Conservation (phyloP, 2,888 invertebrate genomes). For the Ceramica pisi region DNA sequence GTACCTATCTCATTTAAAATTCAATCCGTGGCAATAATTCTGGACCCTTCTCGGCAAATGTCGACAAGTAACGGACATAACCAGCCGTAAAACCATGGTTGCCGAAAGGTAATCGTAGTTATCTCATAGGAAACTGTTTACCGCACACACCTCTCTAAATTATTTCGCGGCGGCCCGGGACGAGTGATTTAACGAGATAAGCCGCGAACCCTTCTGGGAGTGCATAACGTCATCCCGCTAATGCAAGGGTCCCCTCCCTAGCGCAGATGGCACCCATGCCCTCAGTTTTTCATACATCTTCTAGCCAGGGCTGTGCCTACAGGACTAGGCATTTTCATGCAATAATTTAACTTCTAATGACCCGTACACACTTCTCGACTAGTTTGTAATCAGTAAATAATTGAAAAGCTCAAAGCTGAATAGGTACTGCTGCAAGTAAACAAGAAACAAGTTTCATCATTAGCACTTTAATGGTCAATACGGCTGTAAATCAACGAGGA, state of each 20-base stretch:
- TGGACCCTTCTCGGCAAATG: slow-evolving; percentile 61
- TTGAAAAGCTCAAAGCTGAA: slow-evolving; percentile 16
- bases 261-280: slow-evolving; percentile 88
- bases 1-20: slow-evolving; percentile 62
- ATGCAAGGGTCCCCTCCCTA: slow-evolving; percentile 87
- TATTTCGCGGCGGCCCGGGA: slow-evolving; percentile 75
- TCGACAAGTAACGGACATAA: slow-evolving; percentile 67
- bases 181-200: slow-evolving; percentile 87
- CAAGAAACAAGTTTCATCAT: slow-evolving; percentile 50
- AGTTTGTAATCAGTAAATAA: neutral
- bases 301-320: slow-evolving; percentile 71
- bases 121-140: slow-evolving; percentile 80
- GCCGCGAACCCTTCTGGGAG: slow-evolving; percentile 86
- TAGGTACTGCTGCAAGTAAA: slow-evolving; percentile 11
- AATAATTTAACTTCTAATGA: neutral
- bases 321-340: slow-evolving; percentile 1
- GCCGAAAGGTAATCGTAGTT: slow-evolving; percentile 72
- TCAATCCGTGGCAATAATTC: slow-evolving; percentile 65
- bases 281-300: slow-evolving; percentile 85
- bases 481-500: slow-evolving; percentile 54
- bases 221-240: slow-evolving; percentile 90
- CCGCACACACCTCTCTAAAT: slow-evolving; percentile 78
- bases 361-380: neutral
- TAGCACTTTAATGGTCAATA: slow-evolving; percentile 41
- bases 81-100: slow-evolving; percentile 70